These are phyloP conservation scores for Cynopterus brachyotis DNA, from an alignment of 2,113 vertebrate genomes.

Conservation along the genomic window DNA sequence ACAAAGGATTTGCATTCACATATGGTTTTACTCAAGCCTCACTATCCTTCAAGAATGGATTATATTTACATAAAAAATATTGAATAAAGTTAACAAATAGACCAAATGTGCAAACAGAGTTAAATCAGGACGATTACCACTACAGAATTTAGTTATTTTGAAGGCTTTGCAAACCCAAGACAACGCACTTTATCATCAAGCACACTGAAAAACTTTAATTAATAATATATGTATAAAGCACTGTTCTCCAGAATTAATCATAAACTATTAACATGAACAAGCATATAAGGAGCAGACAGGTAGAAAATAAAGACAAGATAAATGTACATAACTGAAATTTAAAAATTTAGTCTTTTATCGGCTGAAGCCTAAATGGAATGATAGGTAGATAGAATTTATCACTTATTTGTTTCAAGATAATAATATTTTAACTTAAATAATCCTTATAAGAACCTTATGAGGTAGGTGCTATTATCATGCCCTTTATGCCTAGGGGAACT, in stretches of 20 bases:
- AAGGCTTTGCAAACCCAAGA: not conserved
- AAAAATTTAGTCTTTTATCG: not conserved
- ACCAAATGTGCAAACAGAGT: not conserved
- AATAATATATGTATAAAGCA: not conserved
- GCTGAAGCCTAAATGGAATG: not conserved
- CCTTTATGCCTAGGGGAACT: not conserved
- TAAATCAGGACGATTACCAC: not conserved
- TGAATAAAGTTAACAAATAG: not conserved
- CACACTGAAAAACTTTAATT: not conserved
- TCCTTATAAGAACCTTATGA: not conserved
- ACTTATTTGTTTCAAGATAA: not conserved
- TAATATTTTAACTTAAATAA: not conserved
- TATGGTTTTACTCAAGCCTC: not conserved
- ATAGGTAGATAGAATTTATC: not conserved
- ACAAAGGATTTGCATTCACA: not conserved
- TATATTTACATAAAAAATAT: not conserved
- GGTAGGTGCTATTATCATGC: not conserved
- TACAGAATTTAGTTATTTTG: not conserved
- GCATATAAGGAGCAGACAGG: not conserved
- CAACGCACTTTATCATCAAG: not conserved
- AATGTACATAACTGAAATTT: not conserved
- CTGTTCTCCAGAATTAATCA: not conserved
- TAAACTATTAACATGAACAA: not conserved
- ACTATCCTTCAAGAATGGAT: not conserved
- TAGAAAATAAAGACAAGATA: not conserved